These are phyloP conservation scores for Tinamus guttatus DNA, from an alignment of 2,113 vertebrate genomes.

Conservation along the genomic window DNA sequence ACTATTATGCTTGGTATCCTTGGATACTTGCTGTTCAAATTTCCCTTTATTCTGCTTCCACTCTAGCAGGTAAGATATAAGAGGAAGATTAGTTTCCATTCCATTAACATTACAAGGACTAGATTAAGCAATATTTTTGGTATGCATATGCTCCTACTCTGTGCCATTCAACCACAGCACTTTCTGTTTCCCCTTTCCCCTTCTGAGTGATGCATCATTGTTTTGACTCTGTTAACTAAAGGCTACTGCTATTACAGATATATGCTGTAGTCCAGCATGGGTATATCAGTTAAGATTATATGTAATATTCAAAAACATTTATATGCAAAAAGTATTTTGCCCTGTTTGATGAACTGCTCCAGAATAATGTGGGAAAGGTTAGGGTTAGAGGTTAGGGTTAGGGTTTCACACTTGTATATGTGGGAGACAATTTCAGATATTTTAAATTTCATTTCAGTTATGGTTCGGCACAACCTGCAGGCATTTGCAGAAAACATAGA, in stretches of 20 bases:
- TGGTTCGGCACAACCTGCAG: not conserved
- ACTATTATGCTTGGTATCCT: not conserved
- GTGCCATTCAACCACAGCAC: not conserved
- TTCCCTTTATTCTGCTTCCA: conserved; percentile 16
- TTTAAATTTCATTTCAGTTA: not conserved
- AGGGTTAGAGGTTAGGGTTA: too few relatives aligned
- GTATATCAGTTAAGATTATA: not conserved
- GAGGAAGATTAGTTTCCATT: conserved; percentile 12
- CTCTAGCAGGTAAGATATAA: not conserved
- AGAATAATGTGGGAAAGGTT: not conserved
- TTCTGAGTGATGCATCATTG: not conserved
- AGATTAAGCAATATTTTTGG: not conserved
- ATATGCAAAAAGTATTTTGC: conserved; percentile 9
- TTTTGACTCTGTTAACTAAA: not conserved
- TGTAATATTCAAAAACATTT: not conserved
- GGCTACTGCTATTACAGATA: not conserved
- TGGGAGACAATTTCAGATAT: not conserved
- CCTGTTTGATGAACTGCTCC: not conserved
- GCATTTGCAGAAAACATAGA: not conserved
- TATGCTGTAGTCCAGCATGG: not conserved
- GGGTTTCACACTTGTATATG: not conserved
- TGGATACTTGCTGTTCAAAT: not conserved
- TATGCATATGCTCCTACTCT: not conserved
- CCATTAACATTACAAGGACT: not conserved
- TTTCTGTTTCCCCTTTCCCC: not conserved